These are phyloP conservation scores for Phylloscopus trochilus DNA, from an alignment of 2,113 vertebrate genomes.

Conservation along the genomic window DNA sequence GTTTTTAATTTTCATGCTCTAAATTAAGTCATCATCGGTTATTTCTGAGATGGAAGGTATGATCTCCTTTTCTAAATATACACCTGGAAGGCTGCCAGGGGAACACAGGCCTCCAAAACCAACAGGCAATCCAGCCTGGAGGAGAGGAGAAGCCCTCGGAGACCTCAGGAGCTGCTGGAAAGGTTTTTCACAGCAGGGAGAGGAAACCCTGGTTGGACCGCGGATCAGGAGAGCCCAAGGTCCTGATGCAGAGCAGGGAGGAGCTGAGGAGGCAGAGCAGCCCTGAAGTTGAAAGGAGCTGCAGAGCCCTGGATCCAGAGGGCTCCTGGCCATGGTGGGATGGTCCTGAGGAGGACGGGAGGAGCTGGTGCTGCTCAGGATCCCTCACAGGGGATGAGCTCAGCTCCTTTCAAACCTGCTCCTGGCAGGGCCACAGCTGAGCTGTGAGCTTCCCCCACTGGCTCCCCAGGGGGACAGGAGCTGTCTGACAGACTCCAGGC, in stretches of 20 bases:
- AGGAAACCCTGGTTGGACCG: not conserved
- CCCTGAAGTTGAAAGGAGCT: not conserved
- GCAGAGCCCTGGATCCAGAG: not conserved
- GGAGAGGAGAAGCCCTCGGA: not conserved
- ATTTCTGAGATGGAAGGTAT: constrained; percentile 48
- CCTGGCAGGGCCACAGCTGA: not conserved
- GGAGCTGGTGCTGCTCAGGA: not conserved
- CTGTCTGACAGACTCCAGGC: not conserved
- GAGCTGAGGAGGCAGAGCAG: not conserved
- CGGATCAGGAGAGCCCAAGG: rapidly evolving
- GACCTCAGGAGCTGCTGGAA: not conserved
- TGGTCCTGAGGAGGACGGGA: not conserved
- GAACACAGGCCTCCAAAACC: constrained; percentile 6
- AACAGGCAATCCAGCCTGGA: constrained; percentile 21
- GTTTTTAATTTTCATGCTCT: not conserved
- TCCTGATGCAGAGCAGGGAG: not conserved
- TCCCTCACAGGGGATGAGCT: not conserved
- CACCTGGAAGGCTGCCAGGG: not conserved
- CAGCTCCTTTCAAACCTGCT: not conserved
- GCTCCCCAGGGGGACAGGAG: not conserved
- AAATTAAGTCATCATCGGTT: constrained; percentile 41
- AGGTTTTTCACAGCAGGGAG: not conserved
- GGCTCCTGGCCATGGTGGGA: not conserved
- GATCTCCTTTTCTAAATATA: constrained; percentile 47
- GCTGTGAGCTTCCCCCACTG: no score